Base-by-base conservation (phyloP, 1,140 invertebrate species). In the Kradibia gibbosae region DNA sequence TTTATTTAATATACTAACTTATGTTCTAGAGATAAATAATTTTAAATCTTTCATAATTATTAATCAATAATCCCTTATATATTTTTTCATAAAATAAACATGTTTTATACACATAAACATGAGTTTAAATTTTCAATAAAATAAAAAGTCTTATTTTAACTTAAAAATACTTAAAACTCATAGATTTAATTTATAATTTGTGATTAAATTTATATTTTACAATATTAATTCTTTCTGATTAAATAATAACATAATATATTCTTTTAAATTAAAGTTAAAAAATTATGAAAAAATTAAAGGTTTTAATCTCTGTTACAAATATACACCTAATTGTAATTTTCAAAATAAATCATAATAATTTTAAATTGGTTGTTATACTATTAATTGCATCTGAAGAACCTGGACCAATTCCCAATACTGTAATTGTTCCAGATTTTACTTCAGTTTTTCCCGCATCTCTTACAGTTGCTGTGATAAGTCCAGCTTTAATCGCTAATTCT, bases 361-460 rank as follows among this genome's bases (percentile, higher is more conserved):
- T 95, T 60, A 97, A 92, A 86, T 95, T 92, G 17, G 93, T 93
- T 39, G 95, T 95, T 60, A 96, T 88, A 86, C 93, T 88, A 87
- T 96, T 94, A 60, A 97, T 90, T 45, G 93, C 85, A n/a, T 92
- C 85, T 60, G 90, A 91, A 48, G 91, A 88, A 62, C 93, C 95
- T 84, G 95, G 96, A 53, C 96, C 96, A 79, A 97, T 93, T 53
- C 95, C 96, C 31, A 97, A 85, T 13, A 95, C 95, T 31, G 96
- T 97, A 22, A 93, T 90, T 31, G 95, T 95, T 22, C 93, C 93
- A 79, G 89, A 82, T 45, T 92, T 90, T 50, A 97, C 90, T 88
- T 97, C 94, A 45, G 96, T 97, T 86, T 92, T 92, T 2, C 96
- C 96, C 70, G 95, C 95, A 92, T 97, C 96, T 85, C 90, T 89